Conservation (phyloP, 2,113 vertebrate species). For the Rhinopomastus cyanomelas region DNA sequence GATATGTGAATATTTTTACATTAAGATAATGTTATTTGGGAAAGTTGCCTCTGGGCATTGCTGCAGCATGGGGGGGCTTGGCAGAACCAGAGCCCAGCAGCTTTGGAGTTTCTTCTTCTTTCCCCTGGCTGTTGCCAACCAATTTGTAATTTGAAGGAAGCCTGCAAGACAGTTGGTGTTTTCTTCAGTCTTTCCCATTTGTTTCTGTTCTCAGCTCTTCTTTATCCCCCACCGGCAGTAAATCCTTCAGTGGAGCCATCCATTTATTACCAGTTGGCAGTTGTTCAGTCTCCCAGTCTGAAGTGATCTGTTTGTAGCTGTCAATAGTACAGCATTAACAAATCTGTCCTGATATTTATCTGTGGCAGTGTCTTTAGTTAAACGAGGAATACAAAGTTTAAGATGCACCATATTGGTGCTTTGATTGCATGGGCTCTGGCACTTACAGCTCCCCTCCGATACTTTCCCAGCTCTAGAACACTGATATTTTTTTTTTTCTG, state of each 20-base stretch:
- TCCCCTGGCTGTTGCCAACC: background rate
- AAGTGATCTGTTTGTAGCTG: conserved; percentile 60
- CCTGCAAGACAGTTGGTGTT: conserved; percentile 36
- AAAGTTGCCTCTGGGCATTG: background rate
- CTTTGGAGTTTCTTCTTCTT: background rate
- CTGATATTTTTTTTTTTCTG: background rate
- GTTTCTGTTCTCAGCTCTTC: conserved; percentile 34
- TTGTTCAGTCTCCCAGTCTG: conserved; percentile 42
- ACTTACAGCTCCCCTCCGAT: conserved; percentile 29
- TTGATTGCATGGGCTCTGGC: conserved; percentile 24
- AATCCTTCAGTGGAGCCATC: conserved; percentile 60
- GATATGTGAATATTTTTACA: background rate
- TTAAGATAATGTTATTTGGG: background rate
- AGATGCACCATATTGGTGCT: conserved; percentile 11
- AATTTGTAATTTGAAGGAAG: conserved; percentile 16
- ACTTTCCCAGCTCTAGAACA: background rate
- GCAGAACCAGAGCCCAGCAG: background rate
- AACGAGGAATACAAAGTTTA: conserved; percentile 56
- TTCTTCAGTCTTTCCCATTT: conserved; percentile 21
- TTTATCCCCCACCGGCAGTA: conserved; percentile 46
- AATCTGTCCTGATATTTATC: conserved; percentile 68
- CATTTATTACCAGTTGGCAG: conserved; percentile 61
- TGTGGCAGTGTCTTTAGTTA: conserved; percentile 58
- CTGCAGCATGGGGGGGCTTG: background rate
- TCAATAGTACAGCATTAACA: conserved; percentile 68